A percentile compares a stretch with the other conserved stretches of the same genome.
Conservation (phyloP, 2,888 invertebrate genomes). For the Perizoma affinitatum region DNA sequence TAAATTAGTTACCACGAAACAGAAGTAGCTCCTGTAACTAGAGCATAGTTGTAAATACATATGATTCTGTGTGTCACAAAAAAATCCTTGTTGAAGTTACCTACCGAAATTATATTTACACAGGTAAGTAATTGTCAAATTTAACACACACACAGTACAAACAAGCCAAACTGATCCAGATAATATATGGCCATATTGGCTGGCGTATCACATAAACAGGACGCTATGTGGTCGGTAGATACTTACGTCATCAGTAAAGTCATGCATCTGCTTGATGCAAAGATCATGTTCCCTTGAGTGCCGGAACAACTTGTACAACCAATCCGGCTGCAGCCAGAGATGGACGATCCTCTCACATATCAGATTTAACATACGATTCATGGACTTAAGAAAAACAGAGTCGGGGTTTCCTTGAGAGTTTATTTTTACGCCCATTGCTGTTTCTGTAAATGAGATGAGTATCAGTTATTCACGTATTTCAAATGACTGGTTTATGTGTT, state of each 20-base stretch:
- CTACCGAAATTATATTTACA: constrained; percentile 39
- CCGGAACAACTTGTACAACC: constrained; percentile 81
- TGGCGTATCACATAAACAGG: no score
- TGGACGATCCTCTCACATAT: constrained; percentile 70
- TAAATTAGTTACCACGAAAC: constrained; percentile 69
- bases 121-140: no score
- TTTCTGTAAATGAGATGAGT: constrained; percentile 53
- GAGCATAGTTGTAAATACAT: constrained; percentile 65
- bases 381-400: constrained; percentile 58
- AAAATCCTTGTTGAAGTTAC: constrained; percentile 70
- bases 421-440: constrained; percentile 70
- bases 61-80: constrained; percentile 61
- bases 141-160: no score
- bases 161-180: not conserved
- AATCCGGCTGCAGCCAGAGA: constrained; percentile 77
- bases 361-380: constrained; percentile 57
- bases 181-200: no score
- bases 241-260: constrained; percentile 80
- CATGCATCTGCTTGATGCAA: constrained; percentile 82
- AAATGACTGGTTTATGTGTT: no score
- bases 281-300: constrained; percentile 78
- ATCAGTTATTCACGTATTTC: no score
- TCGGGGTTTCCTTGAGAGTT: constrained; percentile 65
- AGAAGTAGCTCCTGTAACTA: constrained; percentile 58
- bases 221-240: not conserved